Evolutionary conservation across 1,140 invertebrate species (phyloP), one percentile per base, ranked within the genome.

Genomic region (Bombus superbus): DNA sequence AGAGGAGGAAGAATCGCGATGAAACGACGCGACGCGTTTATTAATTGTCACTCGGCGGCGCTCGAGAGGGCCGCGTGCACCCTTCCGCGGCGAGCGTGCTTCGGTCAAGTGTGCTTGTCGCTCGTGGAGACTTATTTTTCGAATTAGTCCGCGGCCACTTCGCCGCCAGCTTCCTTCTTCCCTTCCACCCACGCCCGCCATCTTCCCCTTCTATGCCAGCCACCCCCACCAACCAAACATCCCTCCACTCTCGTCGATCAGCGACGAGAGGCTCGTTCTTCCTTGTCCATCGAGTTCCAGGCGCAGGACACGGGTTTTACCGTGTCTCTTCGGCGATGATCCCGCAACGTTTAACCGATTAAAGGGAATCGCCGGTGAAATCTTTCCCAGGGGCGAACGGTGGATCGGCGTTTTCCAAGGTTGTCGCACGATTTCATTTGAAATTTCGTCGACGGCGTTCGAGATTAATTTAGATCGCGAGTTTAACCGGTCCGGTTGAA

Each of bases 51-150:
- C 81, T 82, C 89, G 86, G 82, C 74, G 80, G 77, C 85, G 88
- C 90, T 88, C 86, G 87, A 89, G 64, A 68, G 80, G 59, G 71
- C 42, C 68, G 53, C 73, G 81, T 69, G 74, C 75, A 59, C 89
- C 89, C 90, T 94, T 94, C 92, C 89, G 89, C 73, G 85, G 89
- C 89, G 92, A 94, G 93, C 92, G 94, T 94, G 93, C 94, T 95
- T 94, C 88, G 92, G 90, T 93, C 93, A 94, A 95, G 94, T 94
- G 94, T 93, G 92, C 94, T 94, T 92, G 92, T 93, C 92, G 90
- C 92, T 88, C 91, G 86, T 74, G 78, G 81, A 89, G 90, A 92
- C 92, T 92, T 93, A 92, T 92, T 94, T 94, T 93, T 92, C 92
- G 93, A 94, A 94, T 94, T 94, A 92, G 91, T 92, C 93, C 42